Evolutionary conservation across 2,797 vertebrate genomes (phyloP), one percentile per base, ranked within the genome.

Genomic region (Anguilla megastoma): DNA sequence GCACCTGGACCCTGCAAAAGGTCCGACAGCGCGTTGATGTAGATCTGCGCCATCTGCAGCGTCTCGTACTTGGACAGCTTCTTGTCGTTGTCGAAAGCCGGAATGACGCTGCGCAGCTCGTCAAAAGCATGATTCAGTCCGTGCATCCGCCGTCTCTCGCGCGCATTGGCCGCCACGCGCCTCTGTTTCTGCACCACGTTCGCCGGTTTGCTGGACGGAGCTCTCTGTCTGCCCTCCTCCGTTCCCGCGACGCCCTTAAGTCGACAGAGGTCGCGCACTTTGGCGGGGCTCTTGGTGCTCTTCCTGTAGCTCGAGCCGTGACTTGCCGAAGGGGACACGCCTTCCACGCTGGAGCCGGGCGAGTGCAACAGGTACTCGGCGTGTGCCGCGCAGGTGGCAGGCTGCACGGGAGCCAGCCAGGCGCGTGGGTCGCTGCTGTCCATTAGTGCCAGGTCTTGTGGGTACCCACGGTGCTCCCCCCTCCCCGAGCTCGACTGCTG

Each of bases 41-140:
- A 99, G 94, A 99, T 99, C 93, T 99, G 98, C 12, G 98, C 98
- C 98, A 99, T 99, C 94, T 99, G 98, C 84, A 99, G 92, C 27
- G 98, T 99, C 92, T 99, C 98, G 71, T 99, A 99, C 89, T 99
- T 99, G 93, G 98, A 99, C 82, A 99, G 97, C 92, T 99, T 99
- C 94, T 99, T 99, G 95, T 99, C 98, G 92, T 98, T 98, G 95
- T 98, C 98, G 88, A 99, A 96, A 48, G 97, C 97, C 48, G 98
- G 98, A 94, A 99, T 99, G 94, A 99, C 98, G 87, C 97, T 98
- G 92, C 98, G 97, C 94, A 99, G 96, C 93, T 97, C 97, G 94
- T 99, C 98, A 87, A 99, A 99, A 85, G 98, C 98, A 93, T 98
- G 97, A 94, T 99, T 99, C 36, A 99, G 94, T 79, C 98, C 98